Conservation (phyloP, 2,113 vertebrate genomes). For the Esox niger region DNA sequence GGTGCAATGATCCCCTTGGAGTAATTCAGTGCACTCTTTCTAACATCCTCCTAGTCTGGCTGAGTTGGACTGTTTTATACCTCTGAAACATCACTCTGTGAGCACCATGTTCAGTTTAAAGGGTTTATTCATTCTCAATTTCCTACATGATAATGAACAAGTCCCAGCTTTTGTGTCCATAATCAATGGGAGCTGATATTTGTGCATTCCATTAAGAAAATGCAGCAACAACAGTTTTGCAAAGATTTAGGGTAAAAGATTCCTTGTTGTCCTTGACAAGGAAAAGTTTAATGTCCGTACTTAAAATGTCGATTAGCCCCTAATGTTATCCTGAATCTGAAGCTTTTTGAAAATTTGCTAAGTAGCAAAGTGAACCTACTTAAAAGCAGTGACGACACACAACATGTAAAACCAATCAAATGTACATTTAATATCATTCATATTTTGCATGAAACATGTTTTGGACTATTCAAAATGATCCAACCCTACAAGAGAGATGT, state of each 20-base stretch:
- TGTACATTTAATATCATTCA: no score
- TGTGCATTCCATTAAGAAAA: background rate
- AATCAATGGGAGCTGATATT: background rate
- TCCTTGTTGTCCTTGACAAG: no score
- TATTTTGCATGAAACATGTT: no score
- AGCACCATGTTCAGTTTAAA: slow-evolving; percentile 41
- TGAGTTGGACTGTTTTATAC: slow-evolving; percentile 42
- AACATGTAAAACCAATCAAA: no score
- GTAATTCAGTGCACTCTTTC: slow-evolving; percentile 51
- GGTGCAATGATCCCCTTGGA: slow-evolving; percentile 48
- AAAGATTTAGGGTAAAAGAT: background rate
- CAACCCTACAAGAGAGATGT: no score
- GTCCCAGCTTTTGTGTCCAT: background rate
- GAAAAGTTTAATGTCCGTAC: background rate
- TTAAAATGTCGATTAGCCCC: background rate
- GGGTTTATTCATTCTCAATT: slow-evolving; percentile 36
- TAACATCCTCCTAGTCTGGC: slow-evolving; percentile 45
- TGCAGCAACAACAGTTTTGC: background rate
- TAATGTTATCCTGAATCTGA: no score
- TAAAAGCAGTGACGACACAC: no score
- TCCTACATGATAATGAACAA: slow-evolving; percentile 6
- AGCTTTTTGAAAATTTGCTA: no score
- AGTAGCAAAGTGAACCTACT: no score
- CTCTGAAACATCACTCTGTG: slow-evolving; percentile 47
- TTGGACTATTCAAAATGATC: no score